phyloP scores from a whole-genome alignment of 2,888 invertebrate genomes.

The Lasioglossum vierecki region DNA sequence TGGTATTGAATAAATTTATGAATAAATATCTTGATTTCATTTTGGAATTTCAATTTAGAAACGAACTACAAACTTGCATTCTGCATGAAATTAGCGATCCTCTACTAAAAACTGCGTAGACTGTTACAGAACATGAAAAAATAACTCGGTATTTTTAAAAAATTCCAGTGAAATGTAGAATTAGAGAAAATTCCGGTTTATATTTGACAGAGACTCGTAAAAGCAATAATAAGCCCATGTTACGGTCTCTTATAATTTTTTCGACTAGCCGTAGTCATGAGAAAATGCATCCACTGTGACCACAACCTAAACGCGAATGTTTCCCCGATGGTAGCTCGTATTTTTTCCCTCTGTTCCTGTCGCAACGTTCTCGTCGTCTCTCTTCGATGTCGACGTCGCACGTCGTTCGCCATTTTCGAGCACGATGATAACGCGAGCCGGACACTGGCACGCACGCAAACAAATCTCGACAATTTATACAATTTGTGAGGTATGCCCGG shows the following conservation, averaged over 20 bases:
- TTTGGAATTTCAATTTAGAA: too few species aligned
- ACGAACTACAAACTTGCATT: too few species aligned
- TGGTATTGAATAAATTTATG: too few species aligned
- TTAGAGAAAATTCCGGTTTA: background rate
- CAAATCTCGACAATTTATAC: conserved; percentile 13
- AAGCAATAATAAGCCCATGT: background rate
- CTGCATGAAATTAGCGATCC: too few species aligned
- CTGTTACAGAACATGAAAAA: background rate
- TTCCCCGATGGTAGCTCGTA: background rate
- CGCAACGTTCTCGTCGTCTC: background rate
- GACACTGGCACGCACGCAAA: conserved; percentile 5
- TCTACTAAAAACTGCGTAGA: background rate
- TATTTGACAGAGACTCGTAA: background rate
- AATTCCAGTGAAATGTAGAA: background rate
- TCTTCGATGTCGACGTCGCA: background rate
- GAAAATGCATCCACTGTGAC: background rate
- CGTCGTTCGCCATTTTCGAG: conserved; percentile 7
- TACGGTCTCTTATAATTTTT: background rate
- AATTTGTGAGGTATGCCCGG: conserved; percentile 5
- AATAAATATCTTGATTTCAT: too few species aligned
- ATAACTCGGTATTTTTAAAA: background rate
- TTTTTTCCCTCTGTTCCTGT: background rate
- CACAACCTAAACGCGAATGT: background rate
- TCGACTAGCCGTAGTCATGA: background rate
- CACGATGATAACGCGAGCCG: background rate